Conservation (phyloP, 2,888 invertebrate species). For the Ectemnius lituratus region DNA sequence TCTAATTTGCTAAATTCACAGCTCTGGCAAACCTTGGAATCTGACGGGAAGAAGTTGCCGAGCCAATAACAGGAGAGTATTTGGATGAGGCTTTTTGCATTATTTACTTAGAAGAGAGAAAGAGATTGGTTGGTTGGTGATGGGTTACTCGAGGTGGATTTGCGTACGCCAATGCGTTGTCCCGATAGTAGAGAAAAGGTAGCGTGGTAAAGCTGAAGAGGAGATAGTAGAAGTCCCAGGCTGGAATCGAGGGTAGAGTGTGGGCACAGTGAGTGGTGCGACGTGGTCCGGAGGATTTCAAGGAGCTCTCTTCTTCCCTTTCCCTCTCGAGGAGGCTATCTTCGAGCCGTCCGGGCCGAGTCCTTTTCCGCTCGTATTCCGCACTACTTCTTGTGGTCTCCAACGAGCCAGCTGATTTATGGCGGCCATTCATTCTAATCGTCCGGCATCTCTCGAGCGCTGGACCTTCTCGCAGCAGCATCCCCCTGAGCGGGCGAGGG, state of each 20-base stretch:
- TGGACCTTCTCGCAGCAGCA: conserved; percentile 33
- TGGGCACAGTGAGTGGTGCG: conserved; percentile 7
- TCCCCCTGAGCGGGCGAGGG: conserved; percentile 15
- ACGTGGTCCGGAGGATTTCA: background rate
- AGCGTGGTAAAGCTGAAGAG: conserved; percentile 9
- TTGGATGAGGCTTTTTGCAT: no score
- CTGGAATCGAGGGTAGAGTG: conserved; percentile 11
- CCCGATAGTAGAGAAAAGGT: conserved; percentile 1
- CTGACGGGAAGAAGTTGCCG: no score
- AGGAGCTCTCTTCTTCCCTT: background rate
- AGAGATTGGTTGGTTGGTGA: no score
- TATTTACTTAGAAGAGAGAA: no score
- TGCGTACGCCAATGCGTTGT: conserved; percentile 4
- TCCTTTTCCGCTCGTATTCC: conserved; percentile 44
- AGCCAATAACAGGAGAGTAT: no score
- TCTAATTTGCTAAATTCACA: no score
- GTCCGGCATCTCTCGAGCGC: conserved; percentile 67
- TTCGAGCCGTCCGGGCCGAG: background rate
- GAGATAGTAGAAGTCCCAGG: conserved; percentile 21
- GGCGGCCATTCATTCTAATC: conserved; percentile 74
- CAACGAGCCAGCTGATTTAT: conserved; percentile 74
- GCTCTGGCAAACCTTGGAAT: no score
- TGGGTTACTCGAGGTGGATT: background rate
- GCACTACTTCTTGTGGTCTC: conserved; percentile 45
- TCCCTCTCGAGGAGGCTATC: background rate